These are phyloP conservation scores for Grallaria varia DNA, from an alignment of 2,113 vertebrate genomes.

Conservation along the genomic window DNA sequence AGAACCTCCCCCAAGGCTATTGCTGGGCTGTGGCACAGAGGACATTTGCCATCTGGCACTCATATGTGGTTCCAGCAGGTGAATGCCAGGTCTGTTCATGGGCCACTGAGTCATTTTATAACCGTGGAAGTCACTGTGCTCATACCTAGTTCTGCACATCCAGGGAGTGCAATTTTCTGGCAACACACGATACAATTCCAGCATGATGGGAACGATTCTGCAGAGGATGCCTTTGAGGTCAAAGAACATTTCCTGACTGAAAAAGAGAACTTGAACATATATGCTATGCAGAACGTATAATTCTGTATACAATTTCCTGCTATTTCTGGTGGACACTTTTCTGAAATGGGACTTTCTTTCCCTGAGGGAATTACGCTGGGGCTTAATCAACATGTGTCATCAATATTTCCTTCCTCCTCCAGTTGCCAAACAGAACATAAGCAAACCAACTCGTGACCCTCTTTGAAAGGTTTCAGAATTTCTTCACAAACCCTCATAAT, in stretches of 20 bases:
- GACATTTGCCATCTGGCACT: neutral
- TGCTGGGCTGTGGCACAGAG: neutral
- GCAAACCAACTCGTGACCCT: neutral
- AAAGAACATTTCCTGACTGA: neutral
- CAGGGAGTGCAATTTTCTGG: neutral
- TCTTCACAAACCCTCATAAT: neutral
- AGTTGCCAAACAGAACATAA: neutral
- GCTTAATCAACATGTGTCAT: neutral
- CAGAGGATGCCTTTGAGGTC: neutral
- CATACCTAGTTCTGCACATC: neutral
- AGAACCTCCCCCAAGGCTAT: neutral
- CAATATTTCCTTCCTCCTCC: neutral
- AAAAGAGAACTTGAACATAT: neutral
- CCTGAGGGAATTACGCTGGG: neutral
- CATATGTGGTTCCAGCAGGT: neutral
- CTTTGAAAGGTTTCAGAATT: neutral
- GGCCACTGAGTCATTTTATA: neutral
- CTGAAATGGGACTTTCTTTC: neutral
- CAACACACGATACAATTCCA: fast-evolving
- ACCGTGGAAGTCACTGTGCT: neutral
- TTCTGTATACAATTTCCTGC: neutral
- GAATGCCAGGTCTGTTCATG: fast-evolving
- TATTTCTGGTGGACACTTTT: neutral
- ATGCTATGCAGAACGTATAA: neutral
- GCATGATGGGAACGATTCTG: neutral